Evolutionary conservation across 2,113 vertebrate genomes (phyloP).

Genomic region (Pholis gunnellus): DNA sequence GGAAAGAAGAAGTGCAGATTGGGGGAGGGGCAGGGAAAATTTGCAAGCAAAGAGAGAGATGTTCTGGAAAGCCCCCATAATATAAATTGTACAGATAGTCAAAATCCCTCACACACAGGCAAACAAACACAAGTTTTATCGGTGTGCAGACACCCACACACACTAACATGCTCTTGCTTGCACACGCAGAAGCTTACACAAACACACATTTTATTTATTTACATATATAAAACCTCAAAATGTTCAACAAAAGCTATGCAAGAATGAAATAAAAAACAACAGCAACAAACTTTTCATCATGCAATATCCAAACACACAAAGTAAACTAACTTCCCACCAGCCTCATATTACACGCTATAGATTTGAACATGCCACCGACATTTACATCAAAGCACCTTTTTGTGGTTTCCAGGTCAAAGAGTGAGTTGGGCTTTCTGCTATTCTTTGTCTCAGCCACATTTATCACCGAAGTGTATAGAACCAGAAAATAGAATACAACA

Average conservation of each 20-base stretch:
- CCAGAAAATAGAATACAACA: conserved; percentile 7
- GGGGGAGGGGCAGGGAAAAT: conserved; percentile 43
- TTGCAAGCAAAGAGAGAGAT: conserved; percentile 35
- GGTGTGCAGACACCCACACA: conserved; percentile 51
- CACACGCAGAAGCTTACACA: conserved; percentile 66
- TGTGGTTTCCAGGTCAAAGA: conserved; percentile 6
- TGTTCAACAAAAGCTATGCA: conserved; percentile 70
- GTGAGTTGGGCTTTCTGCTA: not conserved
- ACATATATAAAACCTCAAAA: conserved; percentile 70
- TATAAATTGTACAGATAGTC: conserved; percentile 37
- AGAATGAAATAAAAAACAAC: conserved; percentile 58
- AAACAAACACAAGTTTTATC: not conserved
- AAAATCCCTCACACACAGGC: conserved; percentile 17
- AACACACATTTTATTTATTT: conserved; percentile 74
- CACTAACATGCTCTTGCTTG: conserved; percentile 55
- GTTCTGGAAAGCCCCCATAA: conserved; percentile 65
- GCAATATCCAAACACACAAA: conserved; percentile 61
- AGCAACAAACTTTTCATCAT: conserved; percentile 65
- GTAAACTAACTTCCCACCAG: conserved; percentile 53
- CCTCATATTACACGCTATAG: conserved; percentile 48
- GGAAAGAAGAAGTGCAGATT: conserved; percentile 21
- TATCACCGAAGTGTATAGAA: conserved; percentile 4
- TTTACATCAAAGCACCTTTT: not conserved
- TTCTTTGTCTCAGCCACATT: not conserved
- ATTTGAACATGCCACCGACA: conserved; percentile 21